phyloP scores from a whole-genome alignment of 2,113 vertebrate species.

The Vidua macroura region DNA sequence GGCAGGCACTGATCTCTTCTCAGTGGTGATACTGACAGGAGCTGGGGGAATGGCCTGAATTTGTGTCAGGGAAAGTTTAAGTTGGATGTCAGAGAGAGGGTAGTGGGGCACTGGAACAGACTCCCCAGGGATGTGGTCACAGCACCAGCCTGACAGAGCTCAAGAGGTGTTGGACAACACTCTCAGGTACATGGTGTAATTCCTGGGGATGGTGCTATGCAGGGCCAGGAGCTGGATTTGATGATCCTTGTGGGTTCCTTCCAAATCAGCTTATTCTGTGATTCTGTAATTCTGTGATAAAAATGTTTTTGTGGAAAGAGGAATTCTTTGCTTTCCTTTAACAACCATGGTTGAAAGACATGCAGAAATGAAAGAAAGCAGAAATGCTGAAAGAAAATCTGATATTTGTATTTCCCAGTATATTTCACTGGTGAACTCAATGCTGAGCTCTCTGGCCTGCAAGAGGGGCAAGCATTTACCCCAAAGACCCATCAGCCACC shows the following conservation, averaged over 20 bases:
- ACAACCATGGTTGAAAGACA: background rate
- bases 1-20: background rate
- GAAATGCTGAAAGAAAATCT: background rate
- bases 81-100: background rate
- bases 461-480: background rate
- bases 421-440: background rate
- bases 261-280: background rate
- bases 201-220: background rate
- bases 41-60: rapidly evolving
- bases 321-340: background rate
- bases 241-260: background rate
- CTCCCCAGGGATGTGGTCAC: background rate
- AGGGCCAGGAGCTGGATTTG: background rate
- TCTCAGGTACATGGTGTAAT: no score
- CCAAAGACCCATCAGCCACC: background rate
- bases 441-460: background rate
- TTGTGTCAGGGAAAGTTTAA: background rate
- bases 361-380: background rate
- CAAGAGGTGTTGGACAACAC: background rate
- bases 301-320: background rate
- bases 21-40: background rate
- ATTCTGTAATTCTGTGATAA: background rate
- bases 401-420: background rate
- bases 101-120: background rate
- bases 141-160: background rate